These are phyloP conservation scores for Nothocercus nigrocapillus DNA, from an alignment of 2,113 vertebrate genomes.

Conservation along the genomic window DNA sequence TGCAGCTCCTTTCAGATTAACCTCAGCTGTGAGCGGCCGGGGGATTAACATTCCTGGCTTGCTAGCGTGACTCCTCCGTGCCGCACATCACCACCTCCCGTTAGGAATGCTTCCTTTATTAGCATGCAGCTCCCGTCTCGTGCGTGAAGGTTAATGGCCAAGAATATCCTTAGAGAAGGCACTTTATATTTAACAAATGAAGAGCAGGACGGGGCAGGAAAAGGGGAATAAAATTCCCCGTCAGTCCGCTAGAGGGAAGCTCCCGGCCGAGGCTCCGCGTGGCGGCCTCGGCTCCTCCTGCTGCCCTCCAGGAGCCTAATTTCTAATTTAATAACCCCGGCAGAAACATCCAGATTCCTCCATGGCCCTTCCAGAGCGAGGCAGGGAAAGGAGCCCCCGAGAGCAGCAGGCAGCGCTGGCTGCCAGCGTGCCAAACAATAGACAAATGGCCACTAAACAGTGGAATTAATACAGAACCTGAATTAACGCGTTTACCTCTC, in stretches of 20 bases:
- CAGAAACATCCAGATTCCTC: slow-evolving; percentile 17
- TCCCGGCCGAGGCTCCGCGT: neutral
- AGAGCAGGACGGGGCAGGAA: neutral
- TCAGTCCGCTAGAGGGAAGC: slow-evolving; percentile 76
- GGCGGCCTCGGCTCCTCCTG: neutral
- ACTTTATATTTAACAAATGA: slow-evolving; percentile 31
- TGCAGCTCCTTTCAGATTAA: slow-evolving; percentile 32
- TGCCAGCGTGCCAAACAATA: neutral
- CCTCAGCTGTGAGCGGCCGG: slow-evolving; percentile 55
- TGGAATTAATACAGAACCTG: slow-evolving; percentile 14
- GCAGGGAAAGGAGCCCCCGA: neutral
- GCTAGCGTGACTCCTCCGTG: slow-evolving; percentile 45
- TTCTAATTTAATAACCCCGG: slow-evolving; percentile 32
- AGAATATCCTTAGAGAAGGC: slow-evolving; percentile 24
- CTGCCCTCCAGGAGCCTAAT: neutral
- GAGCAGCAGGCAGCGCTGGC: neutral
- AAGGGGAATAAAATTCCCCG: slow-evolving; percentile 48
- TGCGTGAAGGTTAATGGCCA: slow-evolving; percentile 71
- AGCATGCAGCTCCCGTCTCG: slow-evolving; percentile 64
- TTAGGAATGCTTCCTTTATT: slow-evolving; percentile 72
- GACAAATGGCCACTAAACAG: slow-evolving; percentile 32
- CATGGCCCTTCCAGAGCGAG: neutral
- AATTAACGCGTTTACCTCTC: slow-evolving; percentile 17
- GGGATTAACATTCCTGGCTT: slow-evolving; percentile 69
- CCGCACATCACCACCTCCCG: slow-evolving; percentile 59